Evolutionary conservation across 1,140 invertebrate species (phyloP), one percentile per base, ranked within the genome.

Genomic region (Carposina sasakii): DNA sequence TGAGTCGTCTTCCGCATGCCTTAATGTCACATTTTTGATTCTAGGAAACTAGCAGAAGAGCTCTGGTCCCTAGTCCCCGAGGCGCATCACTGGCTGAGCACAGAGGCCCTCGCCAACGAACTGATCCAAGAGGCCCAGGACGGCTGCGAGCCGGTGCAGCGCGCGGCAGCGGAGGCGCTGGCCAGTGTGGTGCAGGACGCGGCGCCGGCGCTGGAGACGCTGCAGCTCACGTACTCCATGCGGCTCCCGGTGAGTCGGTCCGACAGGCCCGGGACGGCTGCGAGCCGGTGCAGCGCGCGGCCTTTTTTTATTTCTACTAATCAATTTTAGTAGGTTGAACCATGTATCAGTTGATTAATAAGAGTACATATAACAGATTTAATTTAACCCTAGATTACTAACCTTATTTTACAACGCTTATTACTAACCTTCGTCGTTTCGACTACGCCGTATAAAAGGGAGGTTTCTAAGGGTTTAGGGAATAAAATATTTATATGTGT

Each of bases 111-210:
- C 15, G 86, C 88, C 54, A 77, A 89, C 20, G 86, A 89, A 57
- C 67, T 98, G 37, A 85, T 96, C 31, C 66, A 86, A 16, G 95
- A 97, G 75, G 85, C 96, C 16, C 90, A 91, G 54, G 93, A 96
- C 78, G 87, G 91, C 0, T 90, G 95, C 21, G 90, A 92, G 52
- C 89, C 91, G 48, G 88, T 98, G 21, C 91, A 97, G 68, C 88
- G 90, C 54, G 90, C 96, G 5, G 90, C 93, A 1, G 91, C 95
- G 0, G 81, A 88, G 51, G 93, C 94, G 0, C 74, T 97, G 23
- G 91, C 93, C 1, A 82, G 94, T 3, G 78, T 97, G 3, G 76
- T 84, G 30, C 65, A 76, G 63, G 58, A 51, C 8, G 51, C 58
- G 90, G 23, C 85, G 88, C 36, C 50, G 43, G 89, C 91, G 36